Conservation (phyloP, 2,888 invertebrate species). For the Epirrita christyi region DNA sequence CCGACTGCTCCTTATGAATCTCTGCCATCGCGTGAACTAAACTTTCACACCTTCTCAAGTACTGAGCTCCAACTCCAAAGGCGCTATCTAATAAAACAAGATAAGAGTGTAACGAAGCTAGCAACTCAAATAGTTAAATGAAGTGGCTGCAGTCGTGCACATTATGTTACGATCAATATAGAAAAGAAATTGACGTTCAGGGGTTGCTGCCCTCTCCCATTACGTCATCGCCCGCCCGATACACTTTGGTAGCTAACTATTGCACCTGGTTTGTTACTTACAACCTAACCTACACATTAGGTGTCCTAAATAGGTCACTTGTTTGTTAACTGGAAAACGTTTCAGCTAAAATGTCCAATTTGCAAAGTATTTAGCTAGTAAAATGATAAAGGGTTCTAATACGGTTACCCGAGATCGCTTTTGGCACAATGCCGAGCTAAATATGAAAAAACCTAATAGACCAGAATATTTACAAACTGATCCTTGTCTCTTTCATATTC, state of each 20-base stretch:
- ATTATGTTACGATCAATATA: constrained; percentile 41
- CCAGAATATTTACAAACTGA: constrained; percentile 10
- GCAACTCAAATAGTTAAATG: constrained; percentile 19
- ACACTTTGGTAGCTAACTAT: constrained; percentile 24
- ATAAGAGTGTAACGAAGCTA: constrained; percentile 12
- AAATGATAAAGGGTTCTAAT: background rate
- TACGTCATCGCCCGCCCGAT: constrained; percentile 48
- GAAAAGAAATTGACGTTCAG: constrained; percentile 41
- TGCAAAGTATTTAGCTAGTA: constrained; percentile 2
- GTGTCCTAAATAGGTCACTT: constrained; percentile 44
- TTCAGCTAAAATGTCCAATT: constrained; percentile 4
- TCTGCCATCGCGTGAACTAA: constrained; percentile 79
- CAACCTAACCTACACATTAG: constrained; percentile 34
- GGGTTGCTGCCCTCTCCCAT: constrained; percentile 52
- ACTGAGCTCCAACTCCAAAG: constrained; percentile 79
- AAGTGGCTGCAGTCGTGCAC: constrained; percentile 14
- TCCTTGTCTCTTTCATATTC: constrained; percentile 25
- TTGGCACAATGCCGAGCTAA: constrained; percentile 8
- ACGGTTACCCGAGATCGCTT: constrained; percentile 6
- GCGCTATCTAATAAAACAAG: constrained; percentile 65
- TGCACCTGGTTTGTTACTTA: constrained; percentile 42
- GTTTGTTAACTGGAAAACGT: constrained; percentile 27
- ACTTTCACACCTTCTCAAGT: constrained; percentile 88
- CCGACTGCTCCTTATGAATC: constrained; percentile 80
- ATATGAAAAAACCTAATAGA: constrained; percentile 9